Conservation (phyloP, 2,113 vertebrate species). For the Elephas maximus region DNA sequence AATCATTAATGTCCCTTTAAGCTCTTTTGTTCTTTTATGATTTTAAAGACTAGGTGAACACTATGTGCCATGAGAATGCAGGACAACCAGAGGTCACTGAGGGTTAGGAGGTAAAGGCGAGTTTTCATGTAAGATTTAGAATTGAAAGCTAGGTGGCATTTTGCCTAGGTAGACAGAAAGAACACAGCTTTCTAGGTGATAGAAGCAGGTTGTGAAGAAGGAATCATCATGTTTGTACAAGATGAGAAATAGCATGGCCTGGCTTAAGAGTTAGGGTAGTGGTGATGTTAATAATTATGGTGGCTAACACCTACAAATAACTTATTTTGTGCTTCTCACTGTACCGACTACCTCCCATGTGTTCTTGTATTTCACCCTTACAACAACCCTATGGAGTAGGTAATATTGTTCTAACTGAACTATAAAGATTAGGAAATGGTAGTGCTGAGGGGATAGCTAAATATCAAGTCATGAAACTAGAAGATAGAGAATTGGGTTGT, state of each 20-base stretch:
- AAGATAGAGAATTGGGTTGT: not conserved
- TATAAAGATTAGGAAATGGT: not conserved
- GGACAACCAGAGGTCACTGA: not conserved
- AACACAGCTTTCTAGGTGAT: not conserved
- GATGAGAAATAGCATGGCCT: not conserved
- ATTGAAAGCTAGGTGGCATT: not conserved
- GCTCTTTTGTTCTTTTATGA: not conserved
- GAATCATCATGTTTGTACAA: not conserved
- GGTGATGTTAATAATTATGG: too few species aligned
- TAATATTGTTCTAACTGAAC: not conserved
- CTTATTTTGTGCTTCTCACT: not conserved
- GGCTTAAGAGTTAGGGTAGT: too few species aligned
- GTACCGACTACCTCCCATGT: accelerated
- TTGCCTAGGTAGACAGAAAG: not conserved
- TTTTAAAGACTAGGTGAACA: not conserved
- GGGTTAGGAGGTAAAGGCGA: not conserved
- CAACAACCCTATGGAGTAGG: not conserved
- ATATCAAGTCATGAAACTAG: not conserved
- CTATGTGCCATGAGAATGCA: not conserved
- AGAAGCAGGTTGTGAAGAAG: not conserved
- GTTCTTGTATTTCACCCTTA: not conserved
- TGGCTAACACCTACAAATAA: not conserved
- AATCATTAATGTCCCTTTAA: not conserved
- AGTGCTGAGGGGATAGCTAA: not conserved
- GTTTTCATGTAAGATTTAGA: not conserved